Conservation (phyloP, 2,797 vertebrate species). For the Cuniculus paca region DNA sequence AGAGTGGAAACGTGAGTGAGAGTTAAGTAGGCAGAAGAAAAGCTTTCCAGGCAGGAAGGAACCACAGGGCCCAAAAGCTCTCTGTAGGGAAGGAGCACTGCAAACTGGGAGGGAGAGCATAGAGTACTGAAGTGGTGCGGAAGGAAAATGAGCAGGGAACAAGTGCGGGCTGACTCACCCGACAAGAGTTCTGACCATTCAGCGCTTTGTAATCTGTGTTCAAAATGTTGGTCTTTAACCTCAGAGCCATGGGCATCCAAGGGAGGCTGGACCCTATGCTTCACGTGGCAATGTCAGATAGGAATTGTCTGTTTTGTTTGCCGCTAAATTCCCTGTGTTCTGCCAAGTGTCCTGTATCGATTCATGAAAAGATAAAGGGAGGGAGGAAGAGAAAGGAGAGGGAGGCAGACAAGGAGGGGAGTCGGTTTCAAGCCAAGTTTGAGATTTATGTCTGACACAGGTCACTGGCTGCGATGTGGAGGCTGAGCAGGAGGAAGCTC, state of each 20-base stretch:
- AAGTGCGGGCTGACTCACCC: neutral
- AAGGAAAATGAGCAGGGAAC: neutral
- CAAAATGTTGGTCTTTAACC: neutral
- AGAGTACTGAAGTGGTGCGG: fast-evolving
- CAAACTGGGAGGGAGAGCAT: fast-evolving
- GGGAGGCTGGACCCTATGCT: neutral
- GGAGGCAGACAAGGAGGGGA: too few relatives aligned
- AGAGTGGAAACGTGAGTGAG: neutral
- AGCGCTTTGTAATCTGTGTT: fast-evolving
- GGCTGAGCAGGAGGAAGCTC: neutral
- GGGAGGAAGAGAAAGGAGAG: neutral
- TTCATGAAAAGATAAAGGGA: neutral
- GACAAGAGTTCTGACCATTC: neutral
- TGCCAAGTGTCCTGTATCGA: neutral
- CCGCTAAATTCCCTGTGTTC: neutral
- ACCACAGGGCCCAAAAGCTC: neutral
- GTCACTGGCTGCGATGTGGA: neutral
- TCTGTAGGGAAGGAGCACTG: neutral
- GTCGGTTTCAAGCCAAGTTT: neutral
- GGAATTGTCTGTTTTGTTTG: neutral
- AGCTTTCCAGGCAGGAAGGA: neutral
- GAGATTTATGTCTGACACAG: neutral
- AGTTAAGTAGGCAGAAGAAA: neutral
- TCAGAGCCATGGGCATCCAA: neutral
- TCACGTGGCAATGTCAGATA: neutral